These are phyloP conservation scores for Battus philenor DNA, from an alignment of 1,140 invertebrate genomes.

Conservation along the genomic window DNA sequence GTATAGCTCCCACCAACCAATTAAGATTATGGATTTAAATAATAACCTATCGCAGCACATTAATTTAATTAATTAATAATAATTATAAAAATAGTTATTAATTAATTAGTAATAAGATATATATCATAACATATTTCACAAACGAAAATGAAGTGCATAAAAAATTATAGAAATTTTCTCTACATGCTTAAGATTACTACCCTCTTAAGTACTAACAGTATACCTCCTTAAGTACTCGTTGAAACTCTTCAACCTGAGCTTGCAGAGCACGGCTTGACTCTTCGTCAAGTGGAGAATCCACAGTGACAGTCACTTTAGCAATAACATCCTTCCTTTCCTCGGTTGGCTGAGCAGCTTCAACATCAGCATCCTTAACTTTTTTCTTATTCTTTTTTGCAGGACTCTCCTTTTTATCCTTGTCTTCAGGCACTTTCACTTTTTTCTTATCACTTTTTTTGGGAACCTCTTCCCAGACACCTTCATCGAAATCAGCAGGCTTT, in stretches of 20 bases:
- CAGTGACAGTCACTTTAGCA: constrained; percentile 56
- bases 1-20: too few species aligned
- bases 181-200: too few species aligned
- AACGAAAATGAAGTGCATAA: too few species aligned
- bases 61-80: too few species aligned
- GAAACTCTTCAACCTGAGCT: constrained; percentile 67
- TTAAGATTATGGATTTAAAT: too few species aligned
- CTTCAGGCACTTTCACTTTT: constrained; percentile 78
- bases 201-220: too few species aligned
- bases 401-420: constrained; percentile 78
- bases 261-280: constrained; percentile 58
- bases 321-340: constrained; percentile 45
- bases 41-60: too few species aligned
- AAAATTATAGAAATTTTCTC: background rate
- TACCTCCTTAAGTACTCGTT: constrained; percentile 71
- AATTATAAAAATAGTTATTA: background rate
- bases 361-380: constrained; percentile 52
- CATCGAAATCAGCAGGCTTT: constrained; percentile 84
- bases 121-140: too few species aligned
- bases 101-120: constrained; percentile 7
- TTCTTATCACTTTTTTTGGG: constrained; percentile 80
- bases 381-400: constrained; percentile 64
- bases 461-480: constrained; percentile 85
- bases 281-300: constrained; percentile 57
- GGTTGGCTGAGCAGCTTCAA: constrained; percentile 43